Evolutionary conservation across 2,113 vertebrate genomes (phyloP).

Genomic region (Anguilla japonica): DNA sequence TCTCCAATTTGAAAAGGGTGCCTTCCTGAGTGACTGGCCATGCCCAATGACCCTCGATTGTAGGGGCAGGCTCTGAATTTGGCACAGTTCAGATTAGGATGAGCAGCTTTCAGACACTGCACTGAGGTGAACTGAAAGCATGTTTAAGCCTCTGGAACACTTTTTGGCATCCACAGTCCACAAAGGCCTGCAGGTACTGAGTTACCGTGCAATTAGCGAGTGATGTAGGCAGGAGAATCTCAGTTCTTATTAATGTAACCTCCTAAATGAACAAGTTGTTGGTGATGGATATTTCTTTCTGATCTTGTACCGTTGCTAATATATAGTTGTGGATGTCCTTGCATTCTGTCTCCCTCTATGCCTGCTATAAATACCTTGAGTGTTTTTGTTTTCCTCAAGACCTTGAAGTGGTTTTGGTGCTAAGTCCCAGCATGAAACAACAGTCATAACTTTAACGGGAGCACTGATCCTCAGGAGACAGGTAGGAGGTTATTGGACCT

Average conservation of each 20-base stretch:
- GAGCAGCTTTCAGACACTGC: constrained; percentile 45
- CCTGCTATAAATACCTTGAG: background rate
- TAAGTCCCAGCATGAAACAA: constrained; percentile 14
- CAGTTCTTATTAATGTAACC: background rate
- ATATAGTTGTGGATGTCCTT: background rate
- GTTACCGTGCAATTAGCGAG: background rate
- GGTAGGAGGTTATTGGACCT: constrained; percentile 15
- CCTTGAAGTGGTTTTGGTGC: background rate
- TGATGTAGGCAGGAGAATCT: background rate
- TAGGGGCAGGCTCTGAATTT: constrained; percentile 20
- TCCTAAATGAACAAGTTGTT: background rate
- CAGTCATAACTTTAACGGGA: background rate
- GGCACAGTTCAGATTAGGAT: constrained; percentile 18
- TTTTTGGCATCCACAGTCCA: constrained; percentile 1
- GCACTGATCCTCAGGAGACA: constrained; percentile 5
- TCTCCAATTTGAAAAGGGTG: constrained; percentile 21
- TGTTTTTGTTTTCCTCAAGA: background rate
- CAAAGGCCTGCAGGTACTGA: background rate
- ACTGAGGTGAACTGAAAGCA: constrained; percentile 15
- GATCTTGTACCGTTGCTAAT: background rate
- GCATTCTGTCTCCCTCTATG: background rate
- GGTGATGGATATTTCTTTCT: background rate
- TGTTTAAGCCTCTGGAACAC: constrained; percentile 36
- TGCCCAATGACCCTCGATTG: constrained; percentile 22
- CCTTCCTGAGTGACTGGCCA: constrained; percentile 18